Evolutionary conservation across 2,888 invertebrate species (phyloP), one percentile per base, ranked within the genome.

Genomic region (Ophioninae sp.): DNA sequence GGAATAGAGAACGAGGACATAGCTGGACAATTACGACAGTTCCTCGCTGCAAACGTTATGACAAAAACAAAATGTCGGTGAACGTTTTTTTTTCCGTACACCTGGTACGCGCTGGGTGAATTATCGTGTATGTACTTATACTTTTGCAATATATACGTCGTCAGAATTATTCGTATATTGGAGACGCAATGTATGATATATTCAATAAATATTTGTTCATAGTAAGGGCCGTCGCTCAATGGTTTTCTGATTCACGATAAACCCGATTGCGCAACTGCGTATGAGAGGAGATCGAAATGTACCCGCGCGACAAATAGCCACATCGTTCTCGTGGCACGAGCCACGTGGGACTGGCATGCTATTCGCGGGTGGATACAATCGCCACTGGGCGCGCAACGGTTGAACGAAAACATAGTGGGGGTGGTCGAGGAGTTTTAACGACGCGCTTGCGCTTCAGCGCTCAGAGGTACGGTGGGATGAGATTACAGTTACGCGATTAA

Each of bases 201-300:
- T 86, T 85, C 86, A 85, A 86, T 86, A 85, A 86, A 86, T 86
- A 85, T 85, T 85, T 85, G 86, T 86, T 86, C 83, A 85, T 85
- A 86, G 85, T 86, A 85, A 82, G 72, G 57, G 6, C 62, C 68
- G 64, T 67, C 30, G 23, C 21, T 61, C 1, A 20, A 3, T 30
- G 30, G 30, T 30, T 30, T 44, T 62, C 61, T 61, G 10, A 69
- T 70, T 37, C 3, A 6, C 20, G 37, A 23, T 44, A 23, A 37
- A n/a, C 39, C 59, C 59, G 21, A 21, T 44, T 20, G n/a, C 8
- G 44, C 7, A 56, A 56, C 17, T 17, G 17, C 0, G 17, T 21
- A 67, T 59, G n/a, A 0, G 20, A 50, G 50, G 17, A 59, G 21
- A 0, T 21, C 6, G 6, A 59, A 59, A 8, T 21, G 7, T 21